Base-by-base conservation (phyloP, 2,113 vertebrate species). In the Tychaedon coryphoeus region DNA sequence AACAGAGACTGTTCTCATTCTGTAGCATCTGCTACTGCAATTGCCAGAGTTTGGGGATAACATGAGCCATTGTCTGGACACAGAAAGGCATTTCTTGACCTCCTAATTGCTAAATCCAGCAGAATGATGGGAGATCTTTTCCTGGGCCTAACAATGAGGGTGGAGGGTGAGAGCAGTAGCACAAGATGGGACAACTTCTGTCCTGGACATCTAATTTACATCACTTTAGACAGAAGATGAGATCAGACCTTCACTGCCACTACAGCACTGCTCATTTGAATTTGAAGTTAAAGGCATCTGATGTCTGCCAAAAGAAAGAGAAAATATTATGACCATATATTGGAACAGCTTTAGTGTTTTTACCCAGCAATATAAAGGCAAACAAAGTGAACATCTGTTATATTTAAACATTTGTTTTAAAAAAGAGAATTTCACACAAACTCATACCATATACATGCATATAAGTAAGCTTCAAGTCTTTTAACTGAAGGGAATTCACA, bases 331-430 rank as follows among this genome's bases (percentile, higher is more conserved):
- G 65, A 71, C 34, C 81, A 8, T 75, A 36, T 60, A 74, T 74
- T 95, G 70, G 65, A 95, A 78, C 36, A 91, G 87, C 40, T 84
- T 70, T 6, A 58, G 26, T 77, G 51, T 42, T 94, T 82, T 84
- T 71, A 84, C 48, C 42, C 61, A 69, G 61, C 38, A 64, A 43
- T 67, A 14, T 65, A 60, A 86, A 91, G 73, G 25, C 77, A 90
- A 92, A 91, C 33, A 91, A 83, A 93, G 36, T 16, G 61, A 95
- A 87, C 73, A 90, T 90, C 77, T 95, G 77, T 91, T 84, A 64
- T 56, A 60, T 74, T 91, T 51, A 71, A 92, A 79, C 3, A 2
- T 79, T 71, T 38, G 15, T 54, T 87, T 86, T 71, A 67, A 54
- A 81, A 88, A 89, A 83, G 29, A 69, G 76, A 54, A 67, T 25